These are phyloP conservation scores for Pelobates fuscus DNA, from an alignment of 2,113 vertebrate genomes.

Conservation along the genomic window DNA sequence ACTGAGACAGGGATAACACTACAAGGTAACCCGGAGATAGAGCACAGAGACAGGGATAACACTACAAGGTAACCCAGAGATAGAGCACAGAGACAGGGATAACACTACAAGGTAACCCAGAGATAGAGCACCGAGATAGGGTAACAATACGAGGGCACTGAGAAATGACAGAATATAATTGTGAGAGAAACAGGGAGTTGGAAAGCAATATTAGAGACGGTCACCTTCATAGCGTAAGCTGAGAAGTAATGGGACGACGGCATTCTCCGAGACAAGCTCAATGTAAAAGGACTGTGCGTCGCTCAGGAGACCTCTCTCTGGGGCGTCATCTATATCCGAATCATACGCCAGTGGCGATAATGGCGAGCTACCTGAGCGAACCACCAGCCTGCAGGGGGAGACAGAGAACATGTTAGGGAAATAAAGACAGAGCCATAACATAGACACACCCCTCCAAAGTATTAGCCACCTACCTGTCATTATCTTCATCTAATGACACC, in stretches of 20 bases:
- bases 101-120: too few relatives aligned
- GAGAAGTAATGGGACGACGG: conserved; percentile 81
- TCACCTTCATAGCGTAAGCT: conserved; percentile 88
- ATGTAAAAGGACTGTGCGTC: conserved; percentile 81
- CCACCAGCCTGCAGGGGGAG: conserved; percentile 72
- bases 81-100: too few relatives aligned
- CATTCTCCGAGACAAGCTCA: conserved; percentile 85
- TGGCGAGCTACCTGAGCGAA: conserved; percentile 82
- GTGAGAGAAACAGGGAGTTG: neutral
- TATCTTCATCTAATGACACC: conserved; percentile 86
- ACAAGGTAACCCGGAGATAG: too few relatives aligned
- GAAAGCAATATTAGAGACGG: neutral
- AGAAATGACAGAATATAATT: neutral
- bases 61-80: too few relatives aligned
- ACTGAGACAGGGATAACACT: too few relatives aligned
- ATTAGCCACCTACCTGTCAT: conserved; percentile 75
- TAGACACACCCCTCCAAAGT: neutral
- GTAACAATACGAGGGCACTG: too few relatives aligned
- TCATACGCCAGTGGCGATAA: conserved; percentile 80
- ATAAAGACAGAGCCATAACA: too few relatives aligned
- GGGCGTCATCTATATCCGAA: conserved; percentile 88
- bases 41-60: too few relatives aligned
- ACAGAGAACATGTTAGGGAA: neutral
- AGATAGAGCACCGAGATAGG: too few relatives aligned
- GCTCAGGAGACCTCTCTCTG: conserved; percentile 85